Evolutionary conservation across 2,888 invertebrate species (phyloP), one percentile per base, ranked within the genome.

Genomic region (Phoronis australis): DNA sequence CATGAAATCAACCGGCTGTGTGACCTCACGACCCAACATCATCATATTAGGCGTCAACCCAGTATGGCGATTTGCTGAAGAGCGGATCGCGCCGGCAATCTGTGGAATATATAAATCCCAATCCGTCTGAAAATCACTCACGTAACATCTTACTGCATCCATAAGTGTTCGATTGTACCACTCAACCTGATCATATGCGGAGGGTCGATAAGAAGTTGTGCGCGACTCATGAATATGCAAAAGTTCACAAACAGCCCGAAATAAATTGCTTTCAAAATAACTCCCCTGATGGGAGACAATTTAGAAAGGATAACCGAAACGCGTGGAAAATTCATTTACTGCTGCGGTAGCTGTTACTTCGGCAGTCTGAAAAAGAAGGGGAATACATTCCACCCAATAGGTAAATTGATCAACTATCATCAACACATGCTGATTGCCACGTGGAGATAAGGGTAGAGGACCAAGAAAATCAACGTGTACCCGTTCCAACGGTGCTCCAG

Each of bases 401-500:
- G 51, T 48, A 37, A 42, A 54, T 26, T 54, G 48, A 18, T 48
- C 45, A 9, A 52, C 45, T 42, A 52, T 52, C 26, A 45, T 27
- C 23, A 52, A 25, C 1, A 50, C 31, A 25, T 48, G 41, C 12
- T 37, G 37, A 37, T 51, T 47, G 24, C 46, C 39, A 12, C 15
- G n/a, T 2, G 23, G 15, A n/a, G 48, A 48, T 22, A 3, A 21
- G 21, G 48, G 42, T 23, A 54, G 37, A 20, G 54, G 54, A 4
- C 51, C 48, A n/a, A 51, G 3, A 35, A 48, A 45, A 43, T 54
- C 51, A 5, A 50, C 12, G 18, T 47, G 50, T 2, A 53, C 42
- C n/a, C 49, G 40, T 23, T 52, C 43, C 49, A 52, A 47, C 26
- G 50, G 51, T 20, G 23, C 15, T 84, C 87, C 66, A 91, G 95